Conservation (phyloP, 2,113 vertebrate genomes). For the Ailurus styani region DNA sequence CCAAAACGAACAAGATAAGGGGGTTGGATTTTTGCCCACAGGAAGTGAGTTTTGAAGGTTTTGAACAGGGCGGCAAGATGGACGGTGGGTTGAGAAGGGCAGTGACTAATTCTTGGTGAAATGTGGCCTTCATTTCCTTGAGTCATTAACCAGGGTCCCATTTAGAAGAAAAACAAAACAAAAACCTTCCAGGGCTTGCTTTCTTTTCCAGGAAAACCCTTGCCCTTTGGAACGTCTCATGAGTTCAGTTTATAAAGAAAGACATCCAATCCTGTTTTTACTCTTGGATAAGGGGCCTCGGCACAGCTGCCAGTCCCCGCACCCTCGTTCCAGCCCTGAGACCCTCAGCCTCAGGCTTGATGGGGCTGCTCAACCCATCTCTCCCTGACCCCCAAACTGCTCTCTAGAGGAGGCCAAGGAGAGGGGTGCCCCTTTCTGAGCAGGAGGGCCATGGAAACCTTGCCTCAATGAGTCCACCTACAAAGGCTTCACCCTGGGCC, state of each 20-base stretch:
- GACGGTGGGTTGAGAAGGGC: not conserved
- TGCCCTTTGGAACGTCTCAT: constrained; percentile 67
- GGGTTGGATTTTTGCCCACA: not conserved
- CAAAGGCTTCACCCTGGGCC: not conserved
- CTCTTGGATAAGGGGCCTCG: constrained; percentile 16
- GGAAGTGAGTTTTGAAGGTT: not conserved
- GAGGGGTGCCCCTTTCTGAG: not conserved
- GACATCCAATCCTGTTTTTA: constrained; percentile 10
- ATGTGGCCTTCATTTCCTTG: constrained; percentile 75
- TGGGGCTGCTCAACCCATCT: not conserved
- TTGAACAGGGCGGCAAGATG: not conserved
- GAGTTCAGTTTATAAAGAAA: constrained; percentile 62
- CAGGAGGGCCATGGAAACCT: not conserved
- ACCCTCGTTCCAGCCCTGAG: constrained; percentile 7
- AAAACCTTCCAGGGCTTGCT: constrained; percentile 59
- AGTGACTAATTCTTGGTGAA: constrained; percentile 56
- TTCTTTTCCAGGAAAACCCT: constrained; percentile 77
- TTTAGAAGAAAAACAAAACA: constrained; percentile 59
- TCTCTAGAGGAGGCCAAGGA: not conserved
- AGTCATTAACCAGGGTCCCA: constrained; percentile 56
- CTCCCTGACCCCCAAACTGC: not conserved
- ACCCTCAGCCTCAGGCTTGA: not conserved
- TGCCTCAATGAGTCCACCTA: not conserved
- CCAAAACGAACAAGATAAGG: not conserved
- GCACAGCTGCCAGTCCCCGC: constrained; percentile 14